A percentile compares a stretch with the other conserved stretches of the same genome.
Evolutionary conservation across 2,797 vertebrate species (phyloP).

Genomic region (Monodelphis domestica): DNA sequence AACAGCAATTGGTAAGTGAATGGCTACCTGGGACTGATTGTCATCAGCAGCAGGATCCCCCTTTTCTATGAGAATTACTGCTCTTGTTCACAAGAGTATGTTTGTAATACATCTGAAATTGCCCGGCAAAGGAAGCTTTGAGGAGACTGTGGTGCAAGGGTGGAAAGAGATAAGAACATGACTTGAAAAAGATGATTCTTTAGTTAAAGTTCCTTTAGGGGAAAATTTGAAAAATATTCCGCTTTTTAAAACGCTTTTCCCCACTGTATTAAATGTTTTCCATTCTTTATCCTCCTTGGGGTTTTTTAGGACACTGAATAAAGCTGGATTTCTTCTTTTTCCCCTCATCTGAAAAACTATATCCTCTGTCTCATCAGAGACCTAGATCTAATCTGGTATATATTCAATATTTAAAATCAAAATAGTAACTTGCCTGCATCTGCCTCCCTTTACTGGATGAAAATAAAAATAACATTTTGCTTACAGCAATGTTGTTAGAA

Average conservation of each 20-base stretch:
- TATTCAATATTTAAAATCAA: constrained; percentile 12
- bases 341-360: constrained; percentile 26
- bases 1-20: constrained; percentile 62
- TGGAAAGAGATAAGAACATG: constrained; percentile 54
- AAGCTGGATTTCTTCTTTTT: constrained; percentile 19
- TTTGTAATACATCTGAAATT: constrained; percentile 64
- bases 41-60: constrained; percentile 52
- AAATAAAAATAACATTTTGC: background rate
- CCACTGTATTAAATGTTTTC: constrained; percentile 40
- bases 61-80: constrained; percentile 37
- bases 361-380: background rate
- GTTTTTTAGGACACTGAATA: constrained; percentile 38
- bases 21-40: constrained; percentile 57
- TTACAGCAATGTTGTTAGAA: background rate
- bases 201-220: constrained; percentile 50
- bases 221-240: background rate
- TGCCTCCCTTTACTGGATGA: background rate
- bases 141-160: constrained; percentile 44
- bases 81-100: constrained; percentile 58
- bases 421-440: constrained; percentile 11
- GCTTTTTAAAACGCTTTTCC: background rate
- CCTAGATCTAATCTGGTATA: background rate
- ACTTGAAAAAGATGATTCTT: constrained; percentile 40
- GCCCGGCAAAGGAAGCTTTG: constrained; percentile 58
- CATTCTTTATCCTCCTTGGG: constrained; percentile 9